phyloP scores from a whole-genome alignment of 2,113 vertebrate genomes.

The Rhinolophus sinicus region DNA sequence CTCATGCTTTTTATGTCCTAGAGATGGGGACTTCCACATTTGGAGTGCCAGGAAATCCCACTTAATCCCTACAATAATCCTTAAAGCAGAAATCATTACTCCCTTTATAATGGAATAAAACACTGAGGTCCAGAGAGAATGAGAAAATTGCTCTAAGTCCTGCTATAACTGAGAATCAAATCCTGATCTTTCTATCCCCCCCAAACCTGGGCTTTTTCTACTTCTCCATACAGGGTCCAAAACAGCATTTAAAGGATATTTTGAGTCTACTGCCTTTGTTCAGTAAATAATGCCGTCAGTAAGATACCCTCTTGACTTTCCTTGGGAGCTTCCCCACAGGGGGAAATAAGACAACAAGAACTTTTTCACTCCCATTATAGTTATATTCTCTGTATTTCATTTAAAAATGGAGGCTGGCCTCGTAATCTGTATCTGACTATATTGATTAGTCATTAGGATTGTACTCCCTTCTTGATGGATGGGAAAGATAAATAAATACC shows the following conservation, averaged over 20 bases:
- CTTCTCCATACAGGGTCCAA: background rate
- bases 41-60: slow-evolving; percentile 13
- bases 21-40: background rate
- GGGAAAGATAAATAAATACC: background rate
- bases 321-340: background rate
- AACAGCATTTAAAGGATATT: background rate
- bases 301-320: background rate
- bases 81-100: slow-evolving; percentile 8
- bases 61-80: background rate
- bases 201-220: background rate
- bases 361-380: background rate
- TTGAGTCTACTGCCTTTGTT: background rate
- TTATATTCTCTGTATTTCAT: background rate
- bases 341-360: background rate
- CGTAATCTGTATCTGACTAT: background rate
- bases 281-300: background rate
- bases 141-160: background rate
- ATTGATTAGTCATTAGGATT: background rate
- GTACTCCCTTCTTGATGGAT: background rate
- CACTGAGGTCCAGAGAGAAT: background rate
- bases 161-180: background rate
- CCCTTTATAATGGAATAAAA: background rate
- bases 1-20: background rate
- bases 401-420: background rate
- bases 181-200: background rate